Evolutionary conservation across 2,888 invertebrate species (phyloP).

Genomic region (Seira sanloemensis): DNA sequence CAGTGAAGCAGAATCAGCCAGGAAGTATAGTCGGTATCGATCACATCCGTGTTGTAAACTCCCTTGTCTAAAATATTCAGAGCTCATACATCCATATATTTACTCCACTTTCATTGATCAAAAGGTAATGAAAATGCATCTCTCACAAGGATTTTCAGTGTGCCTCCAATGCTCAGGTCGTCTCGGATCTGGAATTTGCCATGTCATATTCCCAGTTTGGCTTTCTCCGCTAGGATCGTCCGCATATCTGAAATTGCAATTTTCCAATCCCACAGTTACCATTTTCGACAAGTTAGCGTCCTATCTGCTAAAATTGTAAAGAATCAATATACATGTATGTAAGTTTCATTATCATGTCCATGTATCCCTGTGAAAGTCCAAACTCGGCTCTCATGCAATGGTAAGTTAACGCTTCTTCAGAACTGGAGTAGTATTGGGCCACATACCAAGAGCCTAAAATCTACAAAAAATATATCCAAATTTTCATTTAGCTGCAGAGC

Average conservation of each 20-base stretch:
- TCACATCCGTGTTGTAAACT: constrained; percentile 89
- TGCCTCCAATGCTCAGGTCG: constrained; percentile 91
- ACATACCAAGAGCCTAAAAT: constrained; percentile 90
- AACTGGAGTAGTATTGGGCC: constrained; percentile 92
- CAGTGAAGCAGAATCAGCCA: constrained; percentile 91
- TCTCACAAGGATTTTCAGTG: constrained; percentile 90
- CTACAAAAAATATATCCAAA: constrained; percentile 77
- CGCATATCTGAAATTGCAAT: constrained; percentile 78
- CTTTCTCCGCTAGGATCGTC: constrained; percentile 87
- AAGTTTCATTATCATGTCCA: constrained; percentile 90
- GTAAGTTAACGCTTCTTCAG: constrained; percentile 89
- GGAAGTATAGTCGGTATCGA: constrained; percentile 89
- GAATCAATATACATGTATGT: constrained; percentile 85
- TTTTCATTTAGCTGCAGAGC: too few species aligned
- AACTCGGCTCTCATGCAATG: constrained; percentile 88
- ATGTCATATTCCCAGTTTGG: constrained; percentile 90
- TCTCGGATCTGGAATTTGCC: constrained; percentile 85
- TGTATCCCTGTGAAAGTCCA: constrained; percentile 75
- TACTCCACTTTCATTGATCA: neutral
- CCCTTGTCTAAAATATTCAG: constrained; percentile 82
- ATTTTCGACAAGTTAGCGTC: too few species aligned
- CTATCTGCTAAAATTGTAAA: neutral
- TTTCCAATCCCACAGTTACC: too few species aligned
- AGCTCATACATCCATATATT: too few species aligned
- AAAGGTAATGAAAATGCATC: neutral